These are phyloP conservation scores for Hemaris fuciformis DNA, from an alignment of 2,888 invertebrate genomes.

Conservation along the genomic window DNA sequence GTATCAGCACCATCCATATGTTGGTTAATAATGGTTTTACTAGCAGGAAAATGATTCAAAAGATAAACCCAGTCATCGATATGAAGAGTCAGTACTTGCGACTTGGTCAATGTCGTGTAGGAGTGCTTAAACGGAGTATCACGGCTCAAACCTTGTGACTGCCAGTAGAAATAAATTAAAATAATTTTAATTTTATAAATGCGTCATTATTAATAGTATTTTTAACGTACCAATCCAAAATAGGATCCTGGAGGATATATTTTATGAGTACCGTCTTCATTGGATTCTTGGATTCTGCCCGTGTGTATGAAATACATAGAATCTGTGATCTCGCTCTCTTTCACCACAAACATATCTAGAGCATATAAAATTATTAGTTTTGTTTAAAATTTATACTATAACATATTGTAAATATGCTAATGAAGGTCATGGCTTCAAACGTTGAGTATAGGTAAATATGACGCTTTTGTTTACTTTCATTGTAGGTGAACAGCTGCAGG, in stretches of 20 bases:
- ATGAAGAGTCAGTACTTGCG: constrained; percentile 56
- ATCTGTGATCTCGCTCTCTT: constrained; percentile 60
- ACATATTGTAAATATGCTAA: too few relatives aligned
- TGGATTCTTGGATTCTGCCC: constrained; percentile 49
- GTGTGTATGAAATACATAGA: constrained; percentile 67
- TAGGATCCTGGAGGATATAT: constrained; percentile 44
- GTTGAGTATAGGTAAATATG: background rate
- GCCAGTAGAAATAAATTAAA: constrained; percentile 32
- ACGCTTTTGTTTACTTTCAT: constrained; percentile 42
- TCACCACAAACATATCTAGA: constrained; percentile 63
- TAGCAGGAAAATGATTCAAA: constrained; percentile 55
- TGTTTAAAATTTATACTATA: background rate
- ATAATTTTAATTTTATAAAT: background rate
- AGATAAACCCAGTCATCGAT: constrained; percentile 59
- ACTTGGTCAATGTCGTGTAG: constrained; percentile 50
- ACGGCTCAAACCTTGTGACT: constrained; percentile 54
- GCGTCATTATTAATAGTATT: background rate
- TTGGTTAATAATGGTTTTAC: constrained; percentile 44
- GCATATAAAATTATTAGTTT: background rate
- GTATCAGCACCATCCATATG: constrained; percentile 22
- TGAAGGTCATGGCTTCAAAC: background rate
- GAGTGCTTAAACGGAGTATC: constrained; percentile 50
- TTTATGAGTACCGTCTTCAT: constrained; percentile 28
- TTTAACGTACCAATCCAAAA: constrained; percentile 54
- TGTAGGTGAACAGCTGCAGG: constrained; percentile 53